A percentile compares a stretch with the other conserved stretches of the same genome.
Conservation (phyloP, 2,797 vertebrate species). For the Furcifer pardalis region DNA sequence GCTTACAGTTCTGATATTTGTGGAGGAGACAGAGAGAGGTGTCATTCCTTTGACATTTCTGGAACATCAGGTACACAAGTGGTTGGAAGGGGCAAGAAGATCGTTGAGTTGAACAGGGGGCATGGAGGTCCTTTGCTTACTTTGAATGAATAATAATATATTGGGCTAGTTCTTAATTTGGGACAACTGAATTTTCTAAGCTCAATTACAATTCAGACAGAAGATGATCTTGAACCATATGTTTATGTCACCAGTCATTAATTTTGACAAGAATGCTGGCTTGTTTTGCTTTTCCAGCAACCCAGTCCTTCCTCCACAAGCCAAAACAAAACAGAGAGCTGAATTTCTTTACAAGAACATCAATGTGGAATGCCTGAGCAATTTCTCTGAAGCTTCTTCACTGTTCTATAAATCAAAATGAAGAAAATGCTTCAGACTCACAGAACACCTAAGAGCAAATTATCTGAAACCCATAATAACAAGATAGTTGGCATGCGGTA, state of each 20-base stretch:
- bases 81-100: background rate
- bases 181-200: background rate
- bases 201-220: background rate
- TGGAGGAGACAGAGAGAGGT: no score
- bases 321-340: background rate
- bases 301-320: background rate
- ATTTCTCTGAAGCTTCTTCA: constrained; percentile 47
- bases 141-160: no score
- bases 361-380: constrained; percentile 40
- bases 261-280: background rate
- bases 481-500: constrained; percentile 42
- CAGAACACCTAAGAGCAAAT: constrained; percentile 48
- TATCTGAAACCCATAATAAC: constrained; percentile 58
- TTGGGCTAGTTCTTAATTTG: background rate
- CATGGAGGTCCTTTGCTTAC: no score
- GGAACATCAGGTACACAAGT: background rate
- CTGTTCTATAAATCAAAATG: constrained; percentile 28
- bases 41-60: background rate
- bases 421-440: constrained; percentile 60
- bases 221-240: background rate
- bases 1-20: background rate
- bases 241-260: background rate
- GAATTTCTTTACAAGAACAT: constrained; percentile 55
- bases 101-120: background rate
- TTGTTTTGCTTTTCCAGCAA: background rate